phyloP scores from a whole-genome alignment of 2,797 vertebrate species.

The Gymnopithys bicolor region DNA sequence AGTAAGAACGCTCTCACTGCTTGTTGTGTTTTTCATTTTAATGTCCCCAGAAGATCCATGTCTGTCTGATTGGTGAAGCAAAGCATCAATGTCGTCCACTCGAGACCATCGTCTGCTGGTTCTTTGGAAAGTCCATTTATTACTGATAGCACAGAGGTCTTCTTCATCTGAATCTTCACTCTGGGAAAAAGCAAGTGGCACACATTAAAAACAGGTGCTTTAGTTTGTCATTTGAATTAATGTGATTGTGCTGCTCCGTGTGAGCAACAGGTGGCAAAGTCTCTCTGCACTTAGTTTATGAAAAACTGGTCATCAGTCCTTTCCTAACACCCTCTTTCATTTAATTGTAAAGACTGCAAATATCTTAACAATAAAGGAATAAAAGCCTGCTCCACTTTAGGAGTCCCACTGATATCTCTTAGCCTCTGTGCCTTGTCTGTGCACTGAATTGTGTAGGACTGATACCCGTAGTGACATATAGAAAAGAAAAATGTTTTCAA shows the following conservation, averaged over 20 bases:
- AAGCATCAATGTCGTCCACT: constrained; percentile 88
- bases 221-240: background rate
- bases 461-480: background rate
- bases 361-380: background rate
- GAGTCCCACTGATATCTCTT: background rate
- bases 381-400: background rate
- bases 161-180: constrained; percentile 99
- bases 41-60: constrained; percentile 79
- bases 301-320: background rate
- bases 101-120: constrained; percentile 96
- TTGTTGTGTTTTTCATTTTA: constrained; percentile 89
- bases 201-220: background rate
- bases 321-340: background rate
- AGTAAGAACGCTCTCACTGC: constrained; percentile 95
- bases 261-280: background rate
- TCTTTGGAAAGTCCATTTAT: constrained; percentile 99
- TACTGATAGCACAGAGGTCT: constrained; percentile 94
- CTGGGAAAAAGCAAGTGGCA: constrained; percentile 72
- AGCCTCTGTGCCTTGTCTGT: background rate
- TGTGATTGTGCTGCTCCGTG: background rate
- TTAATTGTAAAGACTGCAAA: background rate
- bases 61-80: constrained; percentile 80
- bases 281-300: background rate
- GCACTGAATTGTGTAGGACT: background rate
- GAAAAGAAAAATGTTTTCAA: background rate